Evolutionary conservation across 2,113 vertebrate species (phyloP), one percentile per base, ranked within the genome.

Genomic region (Python bivittatus): DNA sequence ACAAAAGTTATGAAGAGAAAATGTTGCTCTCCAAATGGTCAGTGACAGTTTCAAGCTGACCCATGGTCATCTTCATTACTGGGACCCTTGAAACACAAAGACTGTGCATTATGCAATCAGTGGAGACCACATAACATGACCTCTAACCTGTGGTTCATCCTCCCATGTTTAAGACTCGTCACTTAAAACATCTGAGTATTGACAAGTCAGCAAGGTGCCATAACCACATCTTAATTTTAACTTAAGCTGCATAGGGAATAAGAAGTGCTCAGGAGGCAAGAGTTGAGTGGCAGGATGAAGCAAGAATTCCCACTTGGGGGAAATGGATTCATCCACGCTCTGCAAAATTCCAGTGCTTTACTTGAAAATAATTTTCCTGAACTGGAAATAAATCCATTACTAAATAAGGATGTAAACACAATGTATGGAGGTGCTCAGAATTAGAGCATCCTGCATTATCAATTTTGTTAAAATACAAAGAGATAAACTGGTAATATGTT

Each of bases 381-480:
- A 38, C 68, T 9, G 38, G 38, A 79, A 79, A 38, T 79, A 79
- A 79, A 79, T 20, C 68, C 15, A 38, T 20, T 79, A 79, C 17
- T 15, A 38, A 79, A 79, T n/a, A 79, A 79, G 15, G 33, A 2
- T 38, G 2, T 22, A 38, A 79, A 20, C 33, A 22, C 38, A 15
- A 79, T 38, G 33, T 79, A 79, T 38, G 68, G 33, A 38, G 68
- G 68, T 79, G n/a, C 15, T 79, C 68, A 38, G 38, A 38, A 20
- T 79, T 22, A 1, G 6, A 20, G n/a, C 68, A 72, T 38, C 15
- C n/a, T 79, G 6, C 33, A 79, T 58, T 91, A 93, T 92, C 92
- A 92, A 12, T 2, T 15, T 90, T 86, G 23, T n/a, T n/a, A 54
- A 94, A 60, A 94, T 84, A 38, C 89, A 12, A 88, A n/a, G 0